Conservation (phyloP, 2,888 invertebrate species). For the Drosophila mimica region DNA sequence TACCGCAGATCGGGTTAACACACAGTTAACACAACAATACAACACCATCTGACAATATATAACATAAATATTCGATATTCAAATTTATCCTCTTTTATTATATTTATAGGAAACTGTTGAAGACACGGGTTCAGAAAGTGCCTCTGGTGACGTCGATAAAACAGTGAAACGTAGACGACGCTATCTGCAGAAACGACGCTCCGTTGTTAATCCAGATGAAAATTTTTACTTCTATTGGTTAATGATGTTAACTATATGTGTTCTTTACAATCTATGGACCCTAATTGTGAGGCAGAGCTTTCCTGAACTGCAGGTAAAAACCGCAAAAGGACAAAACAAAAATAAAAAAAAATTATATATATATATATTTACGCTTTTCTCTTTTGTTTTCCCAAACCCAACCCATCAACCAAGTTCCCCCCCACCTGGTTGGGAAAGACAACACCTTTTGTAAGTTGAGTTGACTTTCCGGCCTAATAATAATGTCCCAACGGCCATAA, state of each 20-base stretch:
- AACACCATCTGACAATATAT: not conserved
- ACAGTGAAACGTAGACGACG: conserved; percentile 88
- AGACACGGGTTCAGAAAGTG: conserved; percentile 90
- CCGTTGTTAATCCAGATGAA: conserved; percentile 97
- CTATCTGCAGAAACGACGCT: conserved; percentile 90
- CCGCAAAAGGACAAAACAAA: conserved; percentile 3
- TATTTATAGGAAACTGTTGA: conserved; percentile 86
- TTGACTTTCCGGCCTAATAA: conserved; percentile 56
- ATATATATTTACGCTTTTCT: conserved; percentile 1
- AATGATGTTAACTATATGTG: conserved; percentile 93
- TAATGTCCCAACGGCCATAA: conserved; percentile 53
- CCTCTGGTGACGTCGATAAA: conserved; percentile 87
- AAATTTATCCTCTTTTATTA: too few species aligned
- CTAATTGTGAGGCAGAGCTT: conserved; percentile 97
- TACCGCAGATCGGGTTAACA: not conserved
- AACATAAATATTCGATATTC: too few species aligned
- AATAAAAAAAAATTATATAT: not conserved
- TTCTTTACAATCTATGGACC: conserved; percentile 98
- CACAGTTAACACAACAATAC: not conserved
- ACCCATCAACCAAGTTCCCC: not conserved
- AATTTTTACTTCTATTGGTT: conserved; percentile 98
- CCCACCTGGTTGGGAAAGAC: conserved; percentile 11
- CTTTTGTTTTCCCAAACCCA: not conserved
- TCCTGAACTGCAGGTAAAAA: conserved; percentile 91
- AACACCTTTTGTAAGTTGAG: conserved; percentile 61